Evolutionary conservation across 2,113 vertebrate species (phyloP).

Genomic region (Amia ocellicauda): DNA sequence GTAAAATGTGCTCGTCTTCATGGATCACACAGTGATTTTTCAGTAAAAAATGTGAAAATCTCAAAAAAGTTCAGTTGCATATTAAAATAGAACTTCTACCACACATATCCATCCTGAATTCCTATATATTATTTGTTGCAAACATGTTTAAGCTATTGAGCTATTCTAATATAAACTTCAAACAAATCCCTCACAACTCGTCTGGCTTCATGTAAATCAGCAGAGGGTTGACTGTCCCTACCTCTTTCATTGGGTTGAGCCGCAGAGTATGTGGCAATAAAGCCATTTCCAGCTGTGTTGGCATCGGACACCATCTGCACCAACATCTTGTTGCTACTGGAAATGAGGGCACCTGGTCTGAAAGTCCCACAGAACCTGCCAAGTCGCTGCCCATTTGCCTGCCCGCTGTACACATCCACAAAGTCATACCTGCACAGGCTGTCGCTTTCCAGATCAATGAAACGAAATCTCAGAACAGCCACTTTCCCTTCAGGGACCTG

Average conservation of each 20-base stretch:
- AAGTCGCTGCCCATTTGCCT: conserved; percentile 78
- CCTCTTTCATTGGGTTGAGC: conserved; percentile 87
- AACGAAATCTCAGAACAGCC: conserved; percentile 87
- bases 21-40: too few relatives aligned
- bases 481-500: conserved; percentile 94
- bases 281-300: conserved; percentile 93
- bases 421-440: conserved; percentile 92
- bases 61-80: too few relatives aligned
- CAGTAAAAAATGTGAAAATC: too few relatives aligned
- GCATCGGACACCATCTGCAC: conserved; percentile 96
- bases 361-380: conserved; percentile 93
- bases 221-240: conserved; percentile 52
- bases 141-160: too few relatives aligned
- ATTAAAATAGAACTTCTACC: too few relatives aligned
- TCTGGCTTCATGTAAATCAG: too few relatives aligned
- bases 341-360: conserved; percentile 86
- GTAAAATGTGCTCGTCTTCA: too few relatives aligned
- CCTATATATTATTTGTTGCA: too few relatives aligned
- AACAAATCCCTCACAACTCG: too few relatives aligned
- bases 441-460: conserved; percentile 90
- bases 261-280: conserved; percentile 87
- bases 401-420: conserved; percentile 89
- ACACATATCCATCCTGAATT: too few relatives aligned
- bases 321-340: conserved; percentile 91
- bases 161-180: too few relatives aligned